Percentiles rank a stretch among this genome's conserved stretches.
Evolutionary conservation across 2,888 invertebrate species (phyloP).

Genomic region (Nemotelus pantherinus): DNA sequence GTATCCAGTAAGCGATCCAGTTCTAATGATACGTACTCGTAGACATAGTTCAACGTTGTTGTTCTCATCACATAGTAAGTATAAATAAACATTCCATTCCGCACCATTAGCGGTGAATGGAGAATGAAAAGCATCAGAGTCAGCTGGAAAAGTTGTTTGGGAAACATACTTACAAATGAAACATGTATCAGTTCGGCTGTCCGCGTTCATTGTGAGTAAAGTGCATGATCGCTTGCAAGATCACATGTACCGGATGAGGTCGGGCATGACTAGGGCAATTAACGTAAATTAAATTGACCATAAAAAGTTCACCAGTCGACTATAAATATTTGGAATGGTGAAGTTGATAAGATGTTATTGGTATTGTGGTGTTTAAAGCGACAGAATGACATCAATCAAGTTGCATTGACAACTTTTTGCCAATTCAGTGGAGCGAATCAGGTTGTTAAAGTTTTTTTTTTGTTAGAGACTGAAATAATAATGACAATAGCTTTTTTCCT

Average conservation of each 20-base stretch:
- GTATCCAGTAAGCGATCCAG: neutral
- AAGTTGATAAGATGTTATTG: too few species aligned
- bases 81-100: neutral
- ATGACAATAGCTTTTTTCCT: too few species aligned
- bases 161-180: neutral
- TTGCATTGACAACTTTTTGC: too few species aligned
- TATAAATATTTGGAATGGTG: neutral
- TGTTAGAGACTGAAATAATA: too few species aligned
- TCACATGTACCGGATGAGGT: neutral
- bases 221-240: neutral
- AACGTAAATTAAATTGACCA: constrained; percentile 4
- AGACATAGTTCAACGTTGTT: neutral
- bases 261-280: neutral
- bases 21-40: too few species aligned
- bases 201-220: neutral
- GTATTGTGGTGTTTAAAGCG: too few species aligned
- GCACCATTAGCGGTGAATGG: neutral
- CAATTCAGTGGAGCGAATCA: too few species aligned
- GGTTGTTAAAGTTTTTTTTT: too few species aligned
- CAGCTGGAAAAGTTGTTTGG: neutral
- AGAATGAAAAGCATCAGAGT: neutral
- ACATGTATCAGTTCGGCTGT: neutral
- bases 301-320: neutral
- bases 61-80: neutral
- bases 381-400: too few species aligned